Percentiles rank a stretch among this genome's conserved stretches.
Conservation (phyloP, 2,888 invertebrate genomes). For the Stenotaenia linearis region DNA sequence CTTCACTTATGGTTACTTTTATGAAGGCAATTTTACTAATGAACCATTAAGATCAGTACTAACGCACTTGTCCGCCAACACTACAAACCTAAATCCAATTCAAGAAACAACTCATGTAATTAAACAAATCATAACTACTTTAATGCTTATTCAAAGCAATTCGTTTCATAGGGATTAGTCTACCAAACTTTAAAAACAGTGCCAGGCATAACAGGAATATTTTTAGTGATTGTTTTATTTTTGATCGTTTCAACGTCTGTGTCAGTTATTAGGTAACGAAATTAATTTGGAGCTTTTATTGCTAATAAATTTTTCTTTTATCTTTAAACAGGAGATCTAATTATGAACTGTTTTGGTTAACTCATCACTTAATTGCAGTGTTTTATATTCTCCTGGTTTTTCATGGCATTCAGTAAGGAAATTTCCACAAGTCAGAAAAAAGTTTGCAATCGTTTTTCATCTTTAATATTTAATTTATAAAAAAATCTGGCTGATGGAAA, state of each 20-base stretch:
- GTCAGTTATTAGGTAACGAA: background rate
- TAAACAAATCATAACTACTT: background rate
- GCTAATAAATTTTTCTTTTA: background rate
- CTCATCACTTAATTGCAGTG: slow-evolving; percentile 1
- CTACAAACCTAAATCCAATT: slow-evolving; percentile 9
- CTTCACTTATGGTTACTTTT: background rate
- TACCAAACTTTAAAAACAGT: slow-evolving; percentile 27
- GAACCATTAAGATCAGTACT: background rate
- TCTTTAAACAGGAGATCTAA: background rate
- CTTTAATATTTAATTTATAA: too few species aligned
- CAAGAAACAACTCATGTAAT: background rate
- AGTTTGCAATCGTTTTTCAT: too few species aligned
- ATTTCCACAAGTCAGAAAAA: too few species aligned
- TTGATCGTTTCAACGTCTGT: background rate
- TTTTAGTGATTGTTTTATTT: background rate
- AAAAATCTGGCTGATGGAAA: too few species aligned
- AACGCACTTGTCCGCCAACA: background rate
- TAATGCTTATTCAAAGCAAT: background rate
- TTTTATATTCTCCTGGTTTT: background rate
- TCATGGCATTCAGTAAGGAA: slow-evolving; percentile 2
- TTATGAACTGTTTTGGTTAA: slow-evolving; percentile 19
- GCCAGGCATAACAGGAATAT: slow-evolving; percentile 8
- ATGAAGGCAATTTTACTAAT: slow-evolving; percentile 19
- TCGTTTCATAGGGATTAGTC: slow-evolving; percentile 1
- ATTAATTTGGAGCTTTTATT: too few species aligned